Conservation (phyloP, 2,888 invertebrate genomes). For the Epistrophe grossulariae region DNA sequence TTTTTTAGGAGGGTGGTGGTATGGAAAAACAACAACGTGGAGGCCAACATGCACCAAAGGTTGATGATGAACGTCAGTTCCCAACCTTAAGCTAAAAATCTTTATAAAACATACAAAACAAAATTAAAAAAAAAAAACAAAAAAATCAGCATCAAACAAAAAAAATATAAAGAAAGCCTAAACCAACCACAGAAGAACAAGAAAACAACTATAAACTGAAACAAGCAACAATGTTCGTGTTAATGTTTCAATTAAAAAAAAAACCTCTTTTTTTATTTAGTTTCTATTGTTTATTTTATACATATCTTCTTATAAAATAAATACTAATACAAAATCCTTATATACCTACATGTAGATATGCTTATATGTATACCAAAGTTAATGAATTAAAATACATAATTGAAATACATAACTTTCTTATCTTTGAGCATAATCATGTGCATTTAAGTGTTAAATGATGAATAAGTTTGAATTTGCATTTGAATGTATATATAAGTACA, state of each 20-base stretch:
- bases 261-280: slow-evolving; percentile 39
- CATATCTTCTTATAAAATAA: slow-evolving; percentile 37
- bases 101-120: slow-evolving; percentile 29
- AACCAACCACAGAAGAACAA: slow-evolving; percentile 50
- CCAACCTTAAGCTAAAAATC: slow-evolving; percentile 92
- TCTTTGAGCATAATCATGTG: slow-evolving; percentile 10
- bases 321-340: slow-evolving; percentile 7
- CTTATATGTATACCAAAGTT: slow-evolving; percentile 8
- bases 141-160: slow-evolving; percentile 17
- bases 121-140: not conserved
- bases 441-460: slow-evolving; percentile 28
- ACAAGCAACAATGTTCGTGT: slow-evolving; percentile 47
- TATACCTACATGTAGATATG: slow-evolving; percentile 26
- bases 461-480: slow-evolving; percentile 40
- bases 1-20: slow-evolving; percentile 63
- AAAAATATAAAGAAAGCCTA: slow-evolving; percentile 25
- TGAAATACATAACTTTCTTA: slow-evolving; percentile 8
- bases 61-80: slow-evolving; percentile 98
- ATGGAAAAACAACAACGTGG: slow-evolving; percentile 77
- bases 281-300: slow-evolving; percentile 52
- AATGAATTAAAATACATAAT: not conserved
- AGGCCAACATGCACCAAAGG: slow-evolving; percentile 89
- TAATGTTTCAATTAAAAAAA: slow-evolving; percentile 30
- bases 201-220: slow-evolving; percentile 38
- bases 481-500: slow-evolving; percentile 21